Conservation (phyloP, 2,797 vertebrate species). For the Forpus xanthops region DNA sequence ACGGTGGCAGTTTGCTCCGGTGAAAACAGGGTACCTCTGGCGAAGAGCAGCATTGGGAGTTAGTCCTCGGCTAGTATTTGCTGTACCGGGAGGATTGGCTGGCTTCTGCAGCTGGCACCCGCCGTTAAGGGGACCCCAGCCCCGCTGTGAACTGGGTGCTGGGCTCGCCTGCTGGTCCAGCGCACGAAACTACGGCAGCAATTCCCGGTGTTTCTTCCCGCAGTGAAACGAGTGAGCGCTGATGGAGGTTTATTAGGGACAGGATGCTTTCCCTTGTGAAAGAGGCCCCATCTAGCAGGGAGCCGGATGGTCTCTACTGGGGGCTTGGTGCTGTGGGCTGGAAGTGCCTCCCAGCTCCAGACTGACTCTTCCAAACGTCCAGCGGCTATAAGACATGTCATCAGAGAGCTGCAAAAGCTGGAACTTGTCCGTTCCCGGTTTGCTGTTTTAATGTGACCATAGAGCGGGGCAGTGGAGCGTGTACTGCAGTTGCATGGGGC, state of each 20-base stretch:
- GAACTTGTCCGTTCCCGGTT: neutral
- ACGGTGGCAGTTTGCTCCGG: neutral
- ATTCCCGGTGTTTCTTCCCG: too few relatives aligned
- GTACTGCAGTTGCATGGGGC: rapidly evolving
- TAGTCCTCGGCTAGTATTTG: rapidly evolving
- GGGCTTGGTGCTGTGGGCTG: neutral
- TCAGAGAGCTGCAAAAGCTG: neutral
- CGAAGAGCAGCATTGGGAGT: neutral
- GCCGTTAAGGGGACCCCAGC: neutral
- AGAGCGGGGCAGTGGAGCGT: neutral
- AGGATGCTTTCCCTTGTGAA: neutral
- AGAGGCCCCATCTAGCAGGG: neutral
- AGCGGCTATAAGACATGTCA: neutral
- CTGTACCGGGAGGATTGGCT: neutral
- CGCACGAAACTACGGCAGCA: rapidly evolving
- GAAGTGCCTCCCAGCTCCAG: neutral
- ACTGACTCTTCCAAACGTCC: rapidly evolving
- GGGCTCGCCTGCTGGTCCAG: neutral
- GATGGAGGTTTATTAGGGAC: neutral
- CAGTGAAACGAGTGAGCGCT: rapidly evolving
- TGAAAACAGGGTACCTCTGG: neutral
- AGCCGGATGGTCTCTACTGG: neutral
- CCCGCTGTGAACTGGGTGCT: neutral
- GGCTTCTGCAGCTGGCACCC: neutral
- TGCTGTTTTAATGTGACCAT: neutral